Conservation (phyloP, 2,113 vertebrate species). For the Phrynosoma platyrhinos region DNA sequence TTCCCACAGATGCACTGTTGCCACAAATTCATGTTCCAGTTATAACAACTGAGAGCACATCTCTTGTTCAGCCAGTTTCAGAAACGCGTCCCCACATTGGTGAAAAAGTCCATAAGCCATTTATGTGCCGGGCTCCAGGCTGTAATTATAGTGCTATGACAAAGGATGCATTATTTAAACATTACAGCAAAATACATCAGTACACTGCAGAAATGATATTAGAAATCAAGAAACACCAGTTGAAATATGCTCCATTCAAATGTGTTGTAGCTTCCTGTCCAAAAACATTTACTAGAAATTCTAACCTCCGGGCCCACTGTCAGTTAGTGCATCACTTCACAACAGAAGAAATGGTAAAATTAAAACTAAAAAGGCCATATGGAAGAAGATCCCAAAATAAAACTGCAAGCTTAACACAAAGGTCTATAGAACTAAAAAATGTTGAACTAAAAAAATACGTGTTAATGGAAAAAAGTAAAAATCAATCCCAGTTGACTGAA, state of each 20-base stretch:
- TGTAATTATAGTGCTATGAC: conserved; percentile 92
- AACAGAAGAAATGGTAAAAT: conserved; percentile 87
- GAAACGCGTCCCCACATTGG: conserved; percentile 70
- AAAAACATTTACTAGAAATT: conserved; percentile 96
- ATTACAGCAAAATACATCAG: conserved; percentile 90
- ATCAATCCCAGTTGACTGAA: conserved; percentile 52
- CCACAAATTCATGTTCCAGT: conserved; percentile 67
- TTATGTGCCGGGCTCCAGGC: conserved; percentile 84
- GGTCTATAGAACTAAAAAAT: conserved; percentile 69
- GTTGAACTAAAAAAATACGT: conserved; percentile 32
- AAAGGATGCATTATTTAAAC: conserved; percentile 91
- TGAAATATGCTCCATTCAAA: conserved; percentile 92
- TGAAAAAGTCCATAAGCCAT: conserved; percentile 85
- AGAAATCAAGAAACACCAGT: conserved; percentile 89
- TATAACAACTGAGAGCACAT: conserved; percentile 57
- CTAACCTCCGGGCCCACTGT: conserved; percentile 94
- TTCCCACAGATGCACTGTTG: conserved; percentile 53
- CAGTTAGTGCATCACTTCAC: conserved; percentile 89
- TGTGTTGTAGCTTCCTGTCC: conserved; percentile 89
- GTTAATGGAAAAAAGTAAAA: conserved; percentile 72
- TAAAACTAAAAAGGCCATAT: conserved; percentile 87
- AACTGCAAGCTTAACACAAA: conserved; percentile 53
- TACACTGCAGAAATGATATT: conserved; percentile 91
- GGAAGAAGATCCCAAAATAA: conserved; percentile 80
- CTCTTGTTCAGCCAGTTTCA: conserved; percentile 69